A percentile compares a stretch with the other conserved stretches of the same genome.
Evolutionary conservation across 2,888 invertebrate genomes (phyloP).

Genomic region (Thecophora atra): DNA sequence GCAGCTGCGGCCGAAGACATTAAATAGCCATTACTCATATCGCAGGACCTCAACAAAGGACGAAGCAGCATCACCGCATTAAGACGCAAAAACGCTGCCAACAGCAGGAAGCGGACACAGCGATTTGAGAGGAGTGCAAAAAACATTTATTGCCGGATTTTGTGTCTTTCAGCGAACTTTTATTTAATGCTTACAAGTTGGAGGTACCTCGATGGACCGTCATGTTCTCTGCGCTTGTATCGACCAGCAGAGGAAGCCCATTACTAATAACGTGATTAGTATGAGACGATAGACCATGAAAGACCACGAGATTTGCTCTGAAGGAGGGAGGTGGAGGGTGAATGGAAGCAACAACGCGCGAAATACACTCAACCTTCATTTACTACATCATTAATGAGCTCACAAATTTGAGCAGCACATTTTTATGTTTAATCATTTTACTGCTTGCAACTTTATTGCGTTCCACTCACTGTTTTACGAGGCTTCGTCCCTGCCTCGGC

Average conservation of each 20-base stretch:
- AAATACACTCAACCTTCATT: neutral
- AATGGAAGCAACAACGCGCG: too few species aligned
- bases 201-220: neutral
- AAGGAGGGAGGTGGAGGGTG: neutral
- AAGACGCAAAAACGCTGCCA: neutral
- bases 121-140: neutral
- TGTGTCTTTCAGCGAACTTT: conserved; percentile 16
- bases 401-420: conserved; percentile 20
- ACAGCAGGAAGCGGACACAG: neutral
- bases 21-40: conserved; percentile 44
- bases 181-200: conserved; percentile 28
- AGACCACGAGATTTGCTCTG: neutral
- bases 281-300: neutral
- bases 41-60: neutral
- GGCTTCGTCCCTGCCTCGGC: neutral
- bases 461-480: neutral
- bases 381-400: conserved; percentile 19
- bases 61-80: neutral
- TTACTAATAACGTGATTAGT: conserved; percentile 34
- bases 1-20: conserved; percentile 33
- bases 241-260: neutral
- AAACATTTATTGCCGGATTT: conserved; percentile 24
- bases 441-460: neutral
- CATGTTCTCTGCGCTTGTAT: neutral
- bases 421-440: conserved; percentile 39